Conservation (phyloP, 2,888 invertebrate genomes). For the Coleophora deauratella region DNA sequence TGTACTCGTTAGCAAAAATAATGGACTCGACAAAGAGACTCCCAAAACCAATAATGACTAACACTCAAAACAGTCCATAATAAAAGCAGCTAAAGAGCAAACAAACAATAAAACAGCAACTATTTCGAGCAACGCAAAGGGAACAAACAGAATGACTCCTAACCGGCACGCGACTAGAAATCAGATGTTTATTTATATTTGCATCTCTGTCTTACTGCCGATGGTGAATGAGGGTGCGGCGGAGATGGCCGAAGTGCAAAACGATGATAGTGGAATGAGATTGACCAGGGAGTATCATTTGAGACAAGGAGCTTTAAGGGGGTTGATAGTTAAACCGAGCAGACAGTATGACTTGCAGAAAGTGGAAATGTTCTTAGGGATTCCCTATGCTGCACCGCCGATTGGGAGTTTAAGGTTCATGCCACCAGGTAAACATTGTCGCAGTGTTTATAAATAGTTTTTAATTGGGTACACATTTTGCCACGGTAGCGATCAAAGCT, state of each 20-base stretch:
- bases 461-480: slow-evolving; percentile 6
- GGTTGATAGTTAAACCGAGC: slow-evolving; percentile 78
- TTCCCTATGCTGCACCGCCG: slow-evolving; percentile 89
- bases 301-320: slow-evolving; percentile 80
- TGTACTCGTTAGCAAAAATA: too few species aligned
- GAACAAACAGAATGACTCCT: slow-evolving; percentile 63
- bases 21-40: too few species aligned
- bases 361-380: slow-evolving; percentile 84
- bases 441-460: background rate
- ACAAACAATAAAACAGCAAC: slow-evolving; percentile 50
- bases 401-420: slow-evolving; percentile 84
- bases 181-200: slow-evolving; percentile 68
- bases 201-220: slow-evolving; percentile 59
- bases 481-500: background rate
- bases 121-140: slow-evolving; percentile 57
- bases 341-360: slow-evolving; percentile 75
- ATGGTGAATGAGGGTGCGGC: slow-evolving; percentile 53
- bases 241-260: slow-evolving; percentile 44
- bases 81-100: slow-evolving; percentile 29
- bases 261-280: slow-evolving; percentile 49
- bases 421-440: slow-evolving; percentile 78
- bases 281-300: slow-evolving; percentile 76
- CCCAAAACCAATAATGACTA: slow-evolving; percentile 34
- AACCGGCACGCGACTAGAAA: slow-evolving; percentile 61
- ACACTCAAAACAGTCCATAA: slow-evolving; percentile 29